A percentile compares a stretch with the other conserved stretches of the same genome.
Conservation (phyloP, 2,113 vertebrate species). For the Anseranas semipalmata region DNA sequence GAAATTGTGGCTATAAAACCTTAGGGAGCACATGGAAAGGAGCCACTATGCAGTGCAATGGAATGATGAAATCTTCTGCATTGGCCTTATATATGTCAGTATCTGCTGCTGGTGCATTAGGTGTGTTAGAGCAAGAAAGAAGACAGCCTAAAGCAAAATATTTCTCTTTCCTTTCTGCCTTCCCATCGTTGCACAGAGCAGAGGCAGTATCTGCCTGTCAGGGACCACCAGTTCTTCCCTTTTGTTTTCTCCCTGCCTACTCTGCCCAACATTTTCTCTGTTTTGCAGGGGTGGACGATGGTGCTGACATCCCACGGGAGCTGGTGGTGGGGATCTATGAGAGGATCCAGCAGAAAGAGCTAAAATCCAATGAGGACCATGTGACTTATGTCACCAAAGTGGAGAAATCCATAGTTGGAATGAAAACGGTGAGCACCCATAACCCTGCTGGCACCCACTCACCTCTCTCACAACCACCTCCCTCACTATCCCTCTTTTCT, state of each 20-base stretch:
- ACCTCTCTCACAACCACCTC: not conserved
- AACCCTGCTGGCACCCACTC: not conserved
- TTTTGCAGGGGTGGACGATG: conserved; percentile 91
- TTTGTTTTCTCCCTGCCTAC: not conserved
- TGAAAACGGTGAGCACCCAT: conserved; percentile 90
- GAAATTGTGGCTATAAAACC: conserved; percentile 45
- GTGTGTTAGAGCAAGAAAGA: not conserved
- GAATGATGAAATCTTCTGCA: conserved; percentile 42
- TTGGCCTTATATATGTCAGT: not conserved
- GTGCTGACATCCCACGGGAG: conserved; percentile 95
- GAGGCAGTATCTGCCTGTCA: not conserved
- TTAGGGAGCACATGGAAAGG: conserved; percentile 31
- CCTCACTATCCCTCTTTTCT: not conserved
- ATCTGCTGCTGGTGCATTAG: not conserved
- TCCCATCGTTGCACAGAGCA: not conserved
- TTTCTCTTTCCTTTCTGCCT: not conserved
- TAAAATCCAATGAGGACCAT: conserved; percentile 97
- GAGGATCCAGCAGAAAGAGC: conserved; percentile 95
- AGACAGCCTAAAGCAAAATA: not conserved
- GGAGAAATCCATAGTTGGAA: conserved; percentile 97
- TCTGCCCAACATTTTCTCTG: not conserved
- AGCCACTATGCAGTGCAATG: conserved; percentile 45
- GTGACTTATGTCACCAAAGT: conserved; percentile 98
- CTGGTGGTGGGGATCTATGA: conserved; percentile 98
- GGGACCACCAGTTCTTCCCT: not conserved